These are phyloP conservation scores for Clarias macrocephalus DNA, from an alignment of 2,113 vertebrate species.

Conservation along the genomic window DNA sequence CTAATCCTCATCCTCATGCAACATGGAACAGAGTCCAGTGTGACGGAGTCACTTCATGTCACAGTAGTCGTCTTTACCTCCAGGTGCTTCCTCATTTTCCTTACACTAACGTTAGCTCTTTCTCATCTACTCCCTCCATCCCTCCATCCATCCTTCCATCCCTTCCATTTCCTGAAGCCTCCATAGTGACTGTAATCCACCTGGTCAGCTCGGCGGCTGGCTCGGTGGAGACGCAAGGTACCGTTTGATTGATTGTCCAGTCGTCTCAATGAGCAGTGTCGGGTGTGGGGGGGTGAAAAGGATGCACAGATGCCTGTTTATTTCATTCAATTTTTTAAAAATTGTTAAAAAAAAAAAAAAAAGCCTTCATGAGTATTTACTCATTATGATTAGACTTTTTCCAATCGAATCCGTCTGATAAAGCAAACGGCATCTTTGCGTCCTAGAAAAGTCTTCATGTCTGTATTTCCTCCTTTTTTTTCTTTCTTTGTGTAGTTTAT, in stretches of 20 bases:
- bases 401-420: constrained; percentile 34
- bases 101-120: constrained; percentile 74
- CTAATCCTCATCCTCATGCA: too few relatives aligned
- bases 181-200: constrained; percentile 98
- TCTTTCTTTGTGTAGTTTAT: constrained; percentile 32
- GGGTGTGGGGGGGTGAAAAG: constrained; percentile 52
- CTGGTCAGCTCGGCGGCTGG: constrained; percentile 92
- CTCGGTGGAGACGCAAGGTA: constrained; percentile 94
- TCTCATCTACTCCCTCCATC: constrained; percentile 79
- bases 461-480: constrained; percentile 46
- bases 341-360: too few relatives aligned
- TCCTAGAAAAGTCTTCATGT: constrained; percentile 40
- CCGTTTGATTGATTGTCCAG: constrained; percentile 63
- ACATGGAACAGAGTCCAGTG: background rate
- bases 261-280: constrained; percentile 51
- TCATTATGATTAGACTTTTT: background rate
- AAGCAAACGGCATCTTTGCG: constrained; percentile 64
- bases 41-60: background rate
- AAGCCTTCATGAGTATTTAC: background rate
- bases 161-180: constrained; percentile 87
- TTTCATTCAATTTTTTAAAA: background rate
- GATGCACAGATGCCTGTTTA: constrained; percentile 46
- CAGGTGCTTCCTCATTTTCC: constrained; percentile 30
- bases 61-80: constrained; percentile 51
- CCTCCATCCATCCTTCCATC: constrained; percentile 71